These are phyloP conservation scores for Gonatopus flavifemur DNA, from an alignment of 1,140 invertebrate genomes.

Conservation along the genomic window DNA sequence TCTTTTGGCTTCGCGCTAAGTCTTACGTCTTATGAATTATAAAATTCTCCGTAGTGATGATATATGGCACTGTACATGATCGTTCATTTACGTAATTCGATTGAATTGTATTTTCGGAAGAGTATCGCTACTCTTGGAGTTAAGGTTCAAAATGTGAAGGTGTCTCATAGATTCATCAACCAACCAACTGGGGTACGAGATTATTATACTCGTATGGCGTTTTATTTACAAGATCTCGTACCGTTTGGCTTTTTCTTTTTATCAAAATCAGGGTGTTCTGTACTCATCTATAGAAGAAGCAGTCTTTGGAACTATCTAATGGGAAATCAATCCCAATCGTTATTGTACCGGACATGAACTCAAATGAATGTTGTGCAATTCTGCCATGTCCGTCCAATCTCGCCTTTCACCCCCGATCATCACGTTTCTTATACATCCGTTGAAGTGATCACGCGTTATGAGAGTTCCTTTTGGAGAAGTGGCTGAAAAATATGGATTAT, in stretches of 20 bases:
- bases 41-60: conserved; percentile 12
- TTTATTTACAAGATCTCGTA: no score
- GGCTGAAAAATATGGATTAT: conserved; percentile 59
- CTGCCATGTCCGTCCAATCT: conserved; percentile 84
- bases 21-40: conserved; percentile 35
- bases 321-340: no score
- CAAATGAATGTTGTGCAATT: conserved; percentile 78
- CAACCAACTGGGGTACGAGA: no score
- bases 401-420: conserved; percentile 67
- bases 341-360: conserved; percentile 77
- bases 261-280: conserved; percentile 6
- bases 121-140: no score
- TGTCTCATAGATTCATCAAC: no score
- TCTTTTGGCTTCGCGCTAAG: conserved; percentile 51
- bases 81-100: no score
- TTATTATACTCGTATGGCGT: no score
- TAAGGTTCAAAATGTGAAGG: no score
- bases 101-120: no score
- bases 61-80: conserved; percentile 38
- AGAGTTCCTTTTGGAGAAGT: conserved; percentile 68
- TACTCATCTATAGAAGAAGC: no score
- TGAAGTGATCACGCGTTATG: conserved; percentile 77
- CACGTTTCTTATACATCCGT: conserved; percentile 87
- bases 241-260: conserved; percentile 8
- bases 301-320: conserved; percentile 49